Evolutionary conservation across 2,797 vertebrate genomes (phyloP).

Genomic region (Galagoides demidoff): DNA sequence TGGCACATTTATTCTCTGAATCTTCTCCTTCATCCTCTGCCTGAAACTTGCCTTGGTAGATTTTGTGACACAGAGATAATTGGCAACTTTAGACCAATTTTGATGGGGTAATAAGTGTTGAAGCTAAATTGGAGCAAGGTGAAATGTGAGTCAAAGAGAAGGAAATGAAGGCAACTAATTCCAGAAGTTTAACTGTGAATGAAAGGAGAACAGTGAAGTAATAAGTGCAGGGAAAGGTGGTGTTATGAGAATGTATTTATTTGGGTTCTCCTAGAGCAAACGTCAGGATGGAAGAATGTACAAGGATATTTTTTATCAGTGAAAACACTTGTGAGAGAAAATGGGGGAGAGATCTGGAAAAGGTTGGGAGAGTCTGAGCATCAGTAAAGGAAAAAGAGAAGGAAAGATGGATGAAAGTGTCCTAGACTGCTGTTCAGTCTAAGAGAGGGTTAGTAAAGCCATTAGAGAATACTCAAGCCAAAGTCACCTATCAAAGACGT

Average conservation of each 20-base stretch:
- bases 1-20: neutral
- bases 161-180: neutral
- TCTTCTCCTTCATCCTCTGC: no score
- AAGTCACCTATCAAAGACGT: neutral
- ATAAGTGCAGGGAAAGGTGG: neutral
- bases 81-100: neutral
- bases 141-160: neutral
- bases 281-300: neutral
- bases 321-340: neutral
- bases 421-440: neutral
- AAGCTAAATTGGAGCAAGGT: constrained; percentile 15
- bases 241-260: neutral
- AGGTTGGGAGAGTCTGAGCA: neutral
- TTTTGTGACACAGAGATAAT: constrained; percentile 22
- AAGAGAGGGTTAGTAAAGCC: neutral
- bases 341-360: neutral
- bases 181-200: neutral
- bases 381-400: neutral
- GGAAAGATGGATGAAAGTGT: neutral
- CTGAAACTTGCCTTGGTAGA: neutral
- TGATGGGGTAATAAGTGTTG: neutral
- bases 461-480: neutral
- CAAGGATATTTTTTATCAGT: neutral
- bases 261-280: neutral
- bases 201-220: neutral